Evolutionary conservation across 2,797 vertebrate genomes (phyloP), one percentile per base, ranked within the genome.

Genomic region (Characodon lateralis): DNA sequence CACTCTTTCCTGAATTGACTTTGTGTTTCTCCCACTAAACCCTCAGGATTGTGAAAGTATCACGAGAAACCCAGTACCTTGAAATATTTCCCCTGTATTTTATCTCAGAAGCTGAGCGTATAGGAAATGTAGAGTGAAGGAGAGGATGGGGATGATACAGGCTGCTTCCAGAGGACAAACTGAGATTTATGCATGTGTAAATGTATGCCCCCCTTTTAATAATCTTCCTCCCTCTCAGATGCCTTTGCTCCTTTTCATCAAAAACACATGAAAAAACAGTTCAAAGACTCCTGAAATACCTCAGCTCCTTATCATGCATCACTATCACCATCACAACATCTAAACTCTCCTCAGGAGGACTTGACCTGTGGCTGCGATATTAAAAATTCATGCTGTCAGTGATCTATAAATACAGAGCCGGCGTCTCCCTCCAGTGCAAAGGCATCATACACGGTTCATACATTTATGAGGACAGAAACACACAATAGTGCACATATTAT

Each of bases 391-490:
- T 9, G 12, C 78, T 39, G 77, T 73, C 78, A 58, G 14, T 56
- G 71, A 73, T 76, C 73, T 84, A 81, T 71, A 82, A 85, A 89
- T 80, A 85, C 73, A 56, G 70, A 74, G 58, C 39, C 77, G 80
- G 63, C 72, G 53, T 78, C 48, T 79, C 85, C 65, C 73, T 56
- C 8, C 74, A 51, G 24, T 43, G 43, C 24, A n/a, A 51, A 3
- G 24, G 24, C 51, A 51, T 12, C 50, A 73, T 22, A n/a, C 9
- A 70, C 26, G 3, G 48, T n/a, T 6, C 73, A 78, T 46, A 75
- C 76, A 70, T 71, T 69, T 58, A 65, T 0, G 43, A 81, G 68
- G 55, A 56, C 55, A 83, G 41, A 69, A n/a, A 26, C n/a, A n/a
- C 31, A 76, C 35, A 31, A 68, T 18, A 66, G 71, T 50, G 43